A percentile compares a stretch with the other conserved stretches of the same genome.
phyloP scores from a whole-genome alignment of 2,797 vertebrate genomes.

The Erpetoichthys calabaricus region DNA sequence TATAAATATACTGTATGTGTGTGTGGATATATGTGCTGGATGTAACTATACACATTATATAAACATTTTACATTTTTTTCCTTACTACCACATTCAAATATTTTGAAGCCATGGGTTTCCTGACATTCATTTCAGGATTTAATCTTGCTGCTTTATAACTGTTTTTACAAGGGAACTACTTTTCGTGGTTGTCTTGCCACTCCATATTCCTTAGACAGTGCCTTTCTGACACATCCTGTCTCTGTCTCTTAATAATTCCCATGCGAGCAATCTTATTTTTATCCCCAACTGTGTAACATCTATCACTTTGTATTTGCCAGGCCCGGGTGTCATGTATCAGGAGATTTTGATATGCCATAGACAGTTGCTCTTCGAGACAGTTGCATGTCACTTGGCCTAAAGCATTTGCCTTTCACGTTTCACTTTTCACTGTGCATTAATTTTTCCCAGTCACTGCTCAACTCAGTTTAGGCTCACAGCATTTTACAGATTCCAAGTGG shows the following conservation, averaged over 20 bases:
- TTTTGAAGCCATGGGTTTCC: too few species aligned
- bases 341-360: slow-evolving; percentile 21
- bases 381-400: slow-evolving; percentile 27
- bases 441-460: slow-evolving; percentile 42
- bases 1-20: too few species aligned
- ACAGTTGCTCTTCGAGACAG: slow-evolving; percentile 34
- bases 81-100: too few species aligned
- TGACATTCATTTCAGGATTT: too few species aligned
- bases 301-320: slow-evolving; percentile 14
- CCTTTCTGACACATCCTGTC: too few species aligned
- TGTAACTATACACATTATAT: too few species aligned
- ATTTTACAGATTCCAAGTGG: slow-evolving; percentile 48
- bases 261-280: not conserved
- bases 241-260: not conserved
- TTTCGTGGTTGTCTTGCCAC: too few species aligned
- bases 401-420: slow-evolving; percentile 49
- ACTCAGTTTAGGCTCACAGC: slow-evolving; percentile 38
- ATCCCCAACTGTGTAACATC: not conserved
- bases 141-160: too few species aligned
- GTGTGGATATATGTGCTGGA: too few species aligned
- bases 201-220: too few species aligned
- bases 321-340: slow-evolving; percentile 42
- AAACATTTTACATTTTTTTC: too few species aligned
- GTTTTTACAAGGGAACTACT: too few species aligned
- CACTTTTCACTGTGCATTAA: slow-evolving; percentile 54